Conservation (phyloP, 2,113 vertebrate genomes). For the Papio anubis region DNA sequence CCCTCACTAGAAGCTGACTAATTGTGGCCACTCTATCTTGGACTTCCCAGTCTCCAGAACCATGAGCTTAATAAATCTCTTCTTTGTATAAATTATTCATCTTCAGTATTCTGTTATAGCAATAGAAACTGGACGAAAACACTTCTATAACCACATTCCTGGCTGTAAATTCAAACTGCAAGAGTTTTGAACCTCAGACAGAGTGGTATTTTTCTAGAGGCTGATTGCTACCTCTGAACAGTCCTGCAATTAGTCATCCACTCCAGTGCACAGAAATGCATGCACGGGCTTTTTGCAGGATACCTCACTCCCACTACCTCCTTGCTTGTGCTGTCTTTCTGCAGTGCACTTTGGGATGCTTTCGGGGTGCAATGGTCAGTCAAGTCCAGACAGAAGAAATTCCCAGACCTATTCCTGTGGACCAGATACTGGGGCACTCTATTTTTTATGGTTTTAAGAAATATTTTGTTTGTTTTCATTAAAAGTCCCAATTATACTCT, state of each 20-base stretch:
- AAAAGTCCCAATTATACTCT: background rate
- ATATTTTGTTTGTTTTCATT: background rate
- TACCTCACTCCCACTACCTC: background rate
- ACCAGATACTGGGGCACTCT: background rate
- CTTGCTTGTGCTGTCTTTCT: background rate
- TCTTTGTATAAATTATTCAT: background rate
- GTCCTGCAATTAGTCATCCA: too few species aligned
- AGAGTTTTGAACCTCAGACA: background rate
- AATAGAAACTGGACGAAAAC: background rate
- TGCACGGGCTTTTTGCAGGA: background rate
- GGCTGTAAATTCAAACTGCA: background rate
- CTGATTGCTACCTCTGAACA: background rate
- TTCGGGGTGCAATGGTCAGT: background rate
- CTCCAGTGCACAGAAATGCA: background rate
- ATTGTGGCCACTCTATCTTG: background rate
- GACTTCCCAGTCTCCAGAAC: background rate
- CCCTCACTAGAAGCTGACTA: background rate
- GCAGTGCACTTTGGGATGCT: background rate
- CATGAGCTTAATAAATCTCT: background rate
- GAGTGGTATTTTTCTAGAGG: background rate
- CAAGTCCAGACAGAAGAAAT: background rate
- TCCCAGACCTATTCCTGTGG: background rate
- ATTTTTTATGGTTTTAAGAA: conserved; percentile 16
- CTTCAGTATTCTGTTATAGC: background rate
- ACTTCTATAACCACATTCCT: background rate